A percentile compares a stretch with the other conserved stretches of the same genome.
Conservation (phyloP, 2,113 vertebrate genomes). For the Collichthys lucidus region DNA sequence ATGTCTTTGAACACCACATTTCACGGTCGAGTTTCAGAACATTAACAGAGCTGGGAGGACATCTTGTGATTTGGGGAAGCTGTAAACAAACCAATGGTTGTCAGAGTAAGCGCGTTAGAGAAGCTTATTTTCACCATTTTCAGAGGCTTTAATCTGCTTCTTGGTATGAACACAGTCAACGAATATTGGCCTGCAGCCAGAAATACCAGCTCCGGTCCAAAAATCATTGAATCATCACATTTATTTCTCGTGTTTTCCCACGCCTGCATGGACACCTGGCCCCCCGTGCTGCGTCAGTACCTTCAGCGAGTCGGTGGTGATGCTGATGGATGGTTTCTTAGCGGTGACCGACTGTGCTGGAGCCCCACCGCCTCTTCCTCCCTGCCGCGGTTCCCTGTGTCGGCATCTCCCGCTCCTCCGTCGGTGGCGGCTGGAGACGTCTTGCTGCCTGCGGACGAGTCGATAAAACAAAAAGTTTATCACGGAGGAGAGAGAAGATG, state of each 20-base stretch:
- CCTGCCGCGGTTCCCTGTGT: slow-evolving; percentile 83
- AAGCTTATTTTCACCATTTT: neutral
- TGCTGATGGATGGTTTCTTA: slow-evolving; percentile 94
- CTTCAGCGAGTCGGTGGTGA: slow-evolving; percentile 94
- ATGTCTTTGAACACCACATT: neutral
- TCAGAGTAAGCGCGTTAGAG: neutral
- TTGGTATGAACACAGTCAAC: neutral
- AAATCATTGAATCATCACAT: neutral
- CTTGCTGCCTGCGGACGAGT: slow-evolving; percentile 75
- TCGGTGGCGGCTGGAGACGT: slow-evolving; percentile 71
- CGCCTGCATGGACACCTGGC: neutral
- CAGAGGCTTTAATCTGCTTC: neutral
- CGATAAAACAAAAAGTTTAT: neutral
- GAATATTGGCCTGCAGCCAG: neutral
- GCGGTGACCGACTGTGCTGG: slow-evolving; percentile 90
- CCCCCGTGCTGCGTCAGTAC: slow-evolving; percentile 69
- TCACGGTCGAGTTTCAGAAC: neutral
- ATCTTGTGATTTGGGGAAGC: neutral
- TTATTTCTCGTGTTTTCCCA: neutral
- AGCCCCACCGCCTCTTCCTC: slow-evolving; percentile 92
- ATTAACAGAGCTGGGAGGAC: neutral
- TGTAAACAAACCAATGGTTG: neutral
- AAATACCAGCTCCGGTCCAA: neutral
- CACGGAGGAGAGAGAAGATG: neutral
- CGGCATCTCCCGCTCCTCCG: slow-evolving; percentile 72